A percentile compares a stretch with the other conserved stretches of the same genome.
Evolutionary conservation across 2,113 vertebrate genomes (phyloP).

Genomic region (Galbula dea): DNA sequence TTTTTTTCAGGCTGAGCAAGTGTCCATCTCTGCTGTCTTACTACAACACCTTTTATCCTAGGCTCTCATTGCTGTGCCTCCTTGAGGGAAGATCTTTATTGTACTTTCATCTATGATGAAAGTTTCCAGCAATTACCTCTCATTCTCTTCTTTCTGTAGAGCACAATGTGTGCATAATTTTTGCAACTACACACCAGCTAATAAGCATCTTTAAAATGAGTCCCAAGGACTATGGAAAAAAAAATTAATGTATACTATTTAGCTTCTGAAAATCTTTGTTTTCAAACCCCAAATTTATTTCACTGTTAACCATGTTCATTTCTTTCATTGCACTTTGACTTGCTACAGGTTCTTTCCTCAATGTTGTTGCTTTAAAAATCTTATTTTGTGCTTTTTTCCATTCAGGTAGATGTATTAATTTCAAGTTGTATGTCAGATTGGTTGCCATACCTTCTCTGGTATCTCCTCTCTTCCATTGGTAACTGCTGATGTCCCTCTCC

Average conservation of each 20-base stretch:
- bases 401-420: not conserved
- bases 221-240: not conserved
- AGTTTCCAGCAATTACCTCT: conserved; percentile 5
- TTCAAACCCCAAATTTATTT: not conserved
- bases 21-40: not conserved
- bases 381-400: not conserved
- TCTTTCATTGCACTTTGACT: not conserved
- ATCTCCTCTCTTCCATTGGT: not conserved
- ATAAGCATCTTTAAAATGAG: conserved; percentile 1
- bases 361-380: not conserved
- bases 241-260: not conserved
- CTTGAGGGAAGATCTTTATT: conserved; percentile 25
- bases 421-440: not conserved
- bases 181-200: not conserved
- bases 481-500: not conserved
- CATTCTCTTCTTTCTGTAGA: not conserved
- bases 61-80: not conserved
- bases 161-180: not conserved
- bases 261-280: not conserved
- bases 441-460: not conserved
- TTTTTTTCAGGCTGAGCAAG: not conserved
- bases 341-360: not conserved
- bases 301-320: not conserved
- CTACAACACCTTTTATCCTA: not conserved
- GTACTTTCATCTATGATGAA: not conserved